Evolutionary conservation across 1,140 invertebrate species (phyloP).

Genomic region (Scaptomyza hsui): DNA sequence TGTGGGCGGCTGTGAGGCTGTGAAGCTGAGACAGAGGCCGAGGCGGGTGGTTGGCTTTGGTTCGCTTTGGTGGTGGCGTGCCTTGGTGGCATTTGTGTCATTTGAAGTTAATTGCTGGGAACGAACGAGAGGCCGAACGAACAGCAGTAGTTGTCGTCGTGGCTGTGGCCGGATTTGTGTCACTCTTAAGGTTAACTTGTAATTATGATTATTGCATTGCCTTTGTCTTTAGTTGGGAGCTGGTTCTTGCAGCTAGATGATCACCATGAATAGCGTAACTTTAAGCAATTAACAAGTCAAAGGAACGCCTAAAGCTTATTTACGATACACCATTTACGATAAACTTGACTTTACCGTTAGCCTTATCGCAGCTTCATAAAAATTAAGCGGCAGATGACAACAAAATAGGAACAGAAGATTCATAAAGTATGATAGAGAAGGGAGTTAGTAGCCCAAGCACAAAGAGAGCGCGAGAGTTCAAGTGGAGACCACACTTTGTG

Average conservation of each 20-base stretch:
- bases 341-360: conserved; percentile 22
- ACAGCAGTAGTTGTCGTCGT: conserved; percentile 15
- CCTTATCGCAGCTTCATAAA: conserved; percentile 21
- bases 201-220: conserved; percentile 72
- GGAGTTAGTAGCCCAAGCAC: background rate
- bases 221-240: conserved; percentile 42
- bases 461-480: conserved; percentile 4
- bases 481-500: conserved; percentile 24
- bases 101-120: conserved; percentile 82
- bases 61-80: conserved; percentile 52
- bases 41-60: conserved; percentile 33
- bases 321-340: conserved; percentile 31
- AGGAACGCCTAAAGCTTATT: conserved; percentile 36
- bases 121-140: conserved; percentile 56
- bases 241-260: conserved; percentile 37
- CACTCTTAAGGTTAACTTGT: conserved; percentile 82
- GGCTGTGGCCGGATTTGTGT: conserved; percentile 71
- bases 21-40: background rate
- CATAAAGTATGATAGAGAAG: background rate
- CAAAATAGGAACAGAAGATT: conserved; percentile 32
- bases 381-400: conserved; percentile 1
- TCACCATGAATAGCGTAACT: conserved; percentile 21
- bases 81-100: conserved; percentile 81
- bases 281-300: conserved; percentile 28
- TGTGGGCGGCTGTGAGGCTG: conserved; percentile 58